These are phyloP conservation scores for Helicoverpa zea DNA, from an alignment of 1,140 invertebrate genomes.

Conservation along the genomic window DNA sequence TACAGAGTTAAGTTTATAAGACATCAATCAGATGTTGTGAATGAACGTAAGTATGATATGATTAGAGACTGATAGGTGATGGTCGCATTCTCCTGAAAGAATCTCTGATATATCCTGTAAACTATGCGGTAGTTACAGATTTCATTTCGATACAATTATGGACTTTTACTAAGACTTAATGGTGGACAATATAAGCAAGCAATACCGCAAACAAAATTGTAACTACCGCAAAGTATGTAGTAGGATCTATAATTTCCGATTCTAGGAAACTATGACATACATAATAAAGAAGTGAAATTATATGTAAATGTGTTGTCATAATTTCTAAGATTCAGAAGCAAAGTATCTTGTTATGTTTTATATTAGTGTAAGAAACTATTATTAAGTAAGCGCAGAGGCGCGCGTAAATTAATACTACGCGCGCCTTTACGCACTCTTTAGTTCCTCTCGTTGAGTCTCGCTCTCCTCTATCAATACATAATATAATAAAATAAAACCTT, in stretches of 20 bases:
- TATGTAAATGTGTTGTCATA: conserved; percentile 15
- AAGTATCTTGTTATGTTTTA: conserved; percentile 62
- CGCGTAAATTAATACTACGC: conserved; percentile 72
- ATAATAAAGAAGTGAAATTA: neutral
- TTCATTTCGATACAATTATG: neutral
- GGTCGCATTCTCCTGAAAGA: conserved; percentile 40
- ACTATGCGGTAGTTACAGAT: conserved; percentile 17
- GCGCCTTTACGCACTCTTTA: conserved; percentile 75
- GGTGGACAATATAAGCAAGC: no score
- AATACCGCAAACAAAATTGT: neutral
- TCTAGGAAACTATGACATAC: conserved; percentile 19
- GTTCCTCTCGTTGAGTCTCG: conserved; percentile 77
- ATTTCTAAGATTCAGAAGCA: conserved; percentile 39
- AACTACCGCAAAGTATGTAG: conserved; percentile 23
- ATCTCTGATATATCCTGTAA: conserved; percentile 27
- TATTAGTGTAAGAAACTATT: conserved; percentile 57
- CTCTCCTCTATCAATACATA: conserved; percentile 55
- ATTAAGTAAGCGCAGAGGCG: conserved; percentile 69
- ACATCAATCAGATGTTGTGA: conserved; percentile 12
- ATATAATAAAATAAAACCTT: neutral
- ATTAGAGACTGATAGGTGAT: conserved; percentile 50
- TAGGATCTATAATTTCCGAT: conserved; percentile 5
- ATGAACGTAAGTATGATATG: conserved; percentile 37
- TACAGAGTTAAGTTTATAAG: conserved; percentile 41
- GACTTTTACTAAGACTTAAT: no score